Evolutionary conservation across 2,888 invertebrate genomes (phyloP).

Genomic region (Amphipyra tragopoginis): DNA sequence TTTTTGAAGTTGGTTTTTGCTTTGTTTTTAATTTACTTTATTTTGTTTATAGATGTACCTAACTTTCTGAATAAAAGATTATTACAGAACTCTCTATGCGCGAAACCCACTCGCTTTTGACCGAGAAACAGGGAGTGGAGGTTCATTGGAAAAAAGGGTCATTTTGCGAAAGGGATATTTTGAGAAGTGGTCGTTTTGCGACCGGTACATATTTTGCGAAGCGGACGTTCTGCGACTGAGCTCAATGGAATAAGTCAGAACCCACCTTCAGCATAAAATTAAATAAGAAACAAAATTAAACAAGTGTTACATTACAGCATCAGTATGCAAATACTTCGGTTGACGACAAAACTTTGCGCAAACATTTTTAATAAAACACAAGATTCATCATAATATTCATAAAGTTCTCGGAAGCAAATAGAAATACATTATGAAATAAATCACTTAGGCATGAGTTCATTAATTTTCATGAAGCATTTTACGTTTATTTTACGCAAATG

Average conservation of each 20-base stretch:
- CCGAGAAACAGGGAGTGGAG: too few species aligned
- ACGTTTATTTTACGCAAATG: constrained; percentile 23
- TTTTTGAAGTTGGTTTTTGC: too few species aligned
- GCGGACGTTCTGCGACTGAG: too few species aligned
- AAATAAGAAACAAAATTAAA: constrained; percentile 40
- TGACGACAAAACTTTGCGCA: constrained; percentile 44
- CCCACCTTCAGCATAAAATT: neutral
- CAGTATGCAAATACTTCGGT: constrained; percentile 50
- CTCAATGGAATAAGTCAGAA: neutral
- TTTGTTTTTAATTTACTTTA: too few species aligned
- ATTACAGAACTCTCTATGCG: too few species aligned
- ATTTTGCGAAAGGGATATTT: too few species aligned
- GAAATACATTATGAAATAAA: constrained; percentile 54
- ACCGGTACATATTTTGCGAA: too few species aligned
- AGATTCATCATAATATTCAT: constrained; percentile 59
- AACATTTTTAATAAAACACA: constrained; percentile 56
- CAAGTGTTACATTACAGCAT: constrained; percentile 33
- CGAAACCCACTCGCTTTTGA: too few species aligned
- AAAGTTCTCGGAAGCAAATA: constrained; percentile 54
- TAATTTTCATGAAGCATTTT: constrained; percentile 42
- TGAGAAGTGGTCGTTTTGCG: too few species aligned
- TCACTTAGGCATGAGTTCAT: constrained; percentile 50
- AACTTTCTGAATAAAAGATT: too few species aligned
- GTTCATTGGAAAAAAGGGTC: too few species aligned
- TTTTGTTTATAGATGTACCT: too few species aligned